phyloP scores from a whole-genome alignment of 2,113 vertebrate species.

The Corythoichthys intestinalis region DNA sequence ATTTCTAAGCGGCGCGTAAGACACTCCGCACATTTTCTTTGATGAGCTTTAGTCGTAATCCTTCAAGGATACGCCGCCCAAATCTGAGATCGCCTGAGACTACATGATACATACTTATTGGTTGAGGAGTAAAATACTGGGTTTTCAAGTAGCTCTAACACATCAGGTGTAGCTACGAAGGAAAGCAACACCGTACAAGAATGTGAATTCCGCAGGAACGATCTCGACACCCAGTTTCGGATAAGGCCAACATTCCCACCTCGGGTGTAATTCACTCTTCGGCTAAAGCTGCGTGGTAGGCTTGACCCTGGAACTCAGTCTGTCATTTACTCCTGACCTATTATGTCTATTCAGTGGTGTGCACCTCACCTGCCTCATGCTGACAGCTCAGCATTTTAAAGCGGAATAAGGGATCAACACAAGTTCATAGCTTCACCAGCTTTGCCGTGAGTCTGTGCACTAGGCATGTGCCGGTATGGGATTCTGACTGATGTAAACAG shows the following conservation, averaged over 20 bases:
- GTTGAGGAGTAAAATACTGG: constrained; percentile 33
- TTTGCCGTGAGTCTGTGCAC: constrained; percentile 30
- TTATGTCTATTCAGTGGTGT: constrained; percentile 61
- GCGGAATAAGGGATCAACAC: constrained; percentile 40
- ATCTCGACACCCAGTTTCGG: constrained; percentile 38
- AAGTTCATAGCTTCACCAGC: constrained; percentile 36
- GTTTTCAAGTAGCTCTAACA: constrained; percentile 39
- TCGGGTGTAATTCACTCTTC: constrained; percentile 61
- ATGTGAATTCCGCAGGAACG: constrained; percentile 53
- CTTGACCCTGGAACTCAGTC: constrained; percentile 52
- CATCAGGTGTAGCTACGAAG: constrained; percentile 47
- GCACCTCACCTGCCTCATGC: constrained; percentile 54
- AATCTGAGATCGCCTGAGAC: constrained; percentile 32
- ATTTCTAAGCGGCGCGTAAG: constrained; percentile 55
- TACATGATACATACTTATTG: constrained; percentile 49
- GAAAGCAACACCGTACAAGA: constrained; percentile 44
- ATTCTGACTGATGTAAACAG: not conserved
- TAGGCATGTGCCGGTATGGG: not conserved
- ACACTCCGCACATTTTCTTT: constrained; percentile 60
- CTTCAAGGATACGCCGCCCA: constrained; percentile 54
- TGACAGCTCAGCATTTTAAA: constrained; percentile 56
- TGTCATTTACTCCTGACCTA: constrained; percentile 64
- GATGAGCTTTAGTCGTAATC: constrained; percentile 61
- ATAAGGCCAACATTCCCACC: constrained; percentile 49
- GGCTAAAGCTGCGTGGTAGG: constrained; percentile 47